Conservation (phyloP, 30 jellyfish, hydroid and myxozoan genomes). For the Turritopsis rubra region DNA sequence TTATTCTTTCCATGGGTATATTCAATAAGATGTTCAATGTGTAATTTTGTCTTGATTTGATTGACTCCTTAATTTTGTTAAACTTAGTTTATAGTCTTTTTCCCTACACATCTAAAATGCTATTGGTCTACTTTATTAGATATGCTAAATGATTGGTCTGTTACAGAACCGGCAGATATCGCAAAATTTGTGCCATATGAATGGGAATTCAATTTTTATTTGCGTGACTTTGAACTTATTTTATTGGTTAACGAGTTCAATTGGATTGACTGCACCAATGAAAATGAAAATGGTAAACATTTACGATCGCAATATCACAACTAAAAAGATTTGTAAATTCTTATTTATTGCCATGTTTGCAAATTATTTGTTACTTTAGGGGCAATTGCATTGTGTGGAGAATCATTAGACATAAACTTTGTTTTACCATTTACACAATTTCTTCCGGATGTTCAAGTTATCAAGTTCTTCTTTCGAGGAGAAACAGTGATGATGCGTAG, state of each 20-base stretch:
- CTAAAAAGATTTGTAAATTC: background rate
- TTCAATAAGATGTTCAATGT: no score
- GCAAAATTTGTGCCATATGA: slow-evolving; percentile 92
- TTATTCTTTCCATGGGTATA: no score
- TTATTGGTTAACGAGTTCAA: slow-evolving; percentile 74
- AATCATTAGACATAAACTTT: slow-evolving; percentile 71
- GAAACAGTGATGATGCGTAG: slow-evolving; percentile 66
- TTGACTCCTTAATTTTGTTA: background rate
- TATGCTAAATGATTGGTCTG: slow-evolving; percentile 85
- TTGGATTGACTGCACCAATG: slow-evolving; percentile 95
- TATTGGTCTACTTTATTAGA: slow-evolving; percentile 35
- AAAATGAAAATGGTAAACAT: slow-evolving; percentile 74
- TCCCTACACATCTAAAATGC: background rate
- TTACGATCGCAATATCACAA: background rate
- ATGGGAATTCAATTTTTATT: slow-evolving; percentile 83
- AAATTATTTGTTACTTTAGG: slow-evolving; percentile 29
- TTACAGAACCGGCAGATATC: slow-evolving; percentile 78
- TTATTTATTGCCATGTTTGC: background rate
- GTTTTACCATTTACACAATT: slow-evolving; percentile 73
- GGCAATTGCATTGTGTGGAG: slow-evolving; percentile 95
- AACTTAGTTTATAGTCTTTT: background rate
- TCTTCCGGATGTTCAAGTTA: slow-evolving; percentile 55
- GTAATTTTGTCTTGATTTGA: no score
- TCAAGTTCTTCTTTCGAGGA: slow-evolving; percentile 71
- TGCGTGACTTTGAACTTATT: slow-evolving; percentile 79